phyloP scores from a whole-genome alignment of 2,888 invertebrate species.

The Acrobasis repandana region DNA sequence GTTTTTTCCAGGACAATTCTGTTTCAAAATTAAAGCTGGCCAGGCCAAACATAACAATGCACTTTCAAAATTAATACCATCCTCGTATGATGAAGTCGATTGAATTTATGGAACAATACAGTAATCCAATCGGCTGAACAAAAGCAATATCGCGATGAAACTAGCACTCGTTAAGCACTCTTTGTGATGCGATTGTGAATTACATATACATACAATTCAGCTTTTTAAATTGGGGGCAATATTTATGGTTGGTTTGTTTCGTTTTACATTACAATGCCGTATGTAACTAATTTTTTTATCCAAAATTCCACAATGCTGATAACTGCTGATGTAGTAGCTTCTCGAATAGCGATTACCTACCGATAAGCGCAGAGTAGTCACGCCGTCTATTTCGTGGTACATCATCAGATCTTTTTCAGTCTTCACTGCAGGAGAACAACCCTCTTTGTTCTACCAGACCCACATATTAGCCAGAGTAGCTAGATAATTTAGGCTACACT shows the following conservation, averaged over 20 bases:
- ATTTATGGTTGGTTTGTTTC: slow-evolving; percentile 9
- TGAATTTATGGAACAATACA: slow-evolving; percentile 58
- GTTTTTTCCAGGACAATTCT: neutral
- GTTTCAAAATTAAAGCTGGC: neutral
- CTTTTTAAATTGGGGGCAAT: slow-evolving; percentile 7
- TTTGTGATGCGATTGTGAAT: slow-evolving; percentile 58
- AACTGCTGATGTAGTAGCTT: too few relatives aligned
- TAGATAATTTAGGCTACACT: too few relatives aligned
- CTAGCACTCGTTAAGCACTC: slow-evolving; percentile 68
- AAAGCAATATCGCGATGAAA: slow-evolving; percentile 73
- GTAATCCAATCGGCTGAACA: slow-evolving; percentile 69
- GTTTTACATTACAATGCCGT: neutral
- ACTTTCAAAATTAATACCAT: slow-evolving; percentile 44
- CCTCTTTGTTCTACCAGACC: too few relatives aligned
- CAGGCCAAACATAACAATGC: slow-evolving; percentile 21
- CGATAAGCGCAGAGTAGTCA: too few relatives aligned
- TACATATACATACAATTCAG: slow-evolving; percentile 25
- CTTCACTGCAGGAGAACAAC: too few relatives aligned
- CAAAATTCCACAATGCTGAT: too few relatives aligned
- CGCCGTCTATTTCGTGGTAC: too few relatives aligned
- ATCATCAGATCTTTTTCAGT: too few relatives aligned
- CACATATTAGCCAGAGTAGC: too few relatives aligned
- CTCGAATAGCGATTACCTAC: too few relatives aligned
- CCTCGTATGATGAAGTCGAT: slow-evolving; percentile 51
- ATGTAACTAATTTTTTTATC: neutral